Conservation (phyloP, 2,797 vertebrate species). For the Coendou prehensilis region DNA sequence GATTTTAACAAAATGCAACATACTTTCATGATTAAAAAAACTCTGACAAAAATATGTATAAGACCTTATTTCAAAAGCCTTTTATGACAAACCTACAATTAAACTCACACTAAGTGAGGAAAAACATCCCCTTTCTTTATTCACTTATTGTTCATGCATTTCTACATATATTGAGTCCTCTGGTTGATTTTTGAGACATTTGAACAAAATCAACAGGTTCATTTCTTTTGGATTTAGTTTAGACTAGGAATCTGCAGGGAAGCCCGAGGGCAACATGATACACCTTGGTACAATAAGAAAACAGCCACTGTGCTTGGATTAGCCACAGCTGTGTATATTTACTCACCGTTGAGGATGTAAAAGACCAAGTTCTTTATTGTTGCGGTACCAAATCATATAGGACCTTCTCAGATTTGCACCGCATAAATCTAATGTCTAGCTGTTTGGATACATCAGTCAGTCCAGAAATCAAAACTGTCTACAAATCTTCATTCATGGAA, state of each 20-base stretch:
- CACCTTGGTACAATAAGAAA: constrained; percentile 88
- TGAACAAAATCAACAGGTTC: not conserved
- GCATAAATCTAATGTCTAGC: constrained; percentile 92
- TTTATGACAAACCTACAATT: not conserved
- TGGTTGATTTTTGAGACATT: not conserved
- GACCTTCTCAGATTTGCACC: constrained; percentile 90
- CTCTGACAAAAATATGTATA: not conserved
- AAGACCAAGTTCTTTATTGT: constrained; percentile 89
- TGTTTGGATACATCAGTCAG: constrained; percentile 92
- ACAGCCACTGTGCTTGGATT: constrained; percentile 89
- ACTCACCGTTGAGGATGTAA: constrained; percentile 73
- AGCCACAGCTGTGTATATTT: constrained; percentile 91
- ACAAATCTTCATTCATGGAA: constrained; percentile 91
- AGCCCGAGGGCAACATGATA: constrained; percentile 84
- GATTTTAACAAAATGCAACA: not conserved
- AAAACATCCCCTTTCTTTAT: not conserved
- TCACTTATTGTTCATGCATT: not conserved
- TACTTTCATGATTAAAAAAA: not conserved
- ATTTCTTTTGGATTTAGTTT: not conserved
- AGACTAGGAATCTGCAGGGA: not conserved
- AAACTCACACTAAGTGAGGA: not conserved
- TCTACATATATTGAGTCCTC: not conserved
- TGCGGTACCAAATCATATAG: constrained; percentile 90
- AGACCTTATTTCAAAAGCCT: not conserved
- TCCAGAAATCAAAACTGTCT: constrained; percentile 91